These are phyloP conservation scores for Herpetotheres cachinnans DNA, from an alignment of 2,113 vertebrate genomes.

Conservation along the genomic window DNA sequence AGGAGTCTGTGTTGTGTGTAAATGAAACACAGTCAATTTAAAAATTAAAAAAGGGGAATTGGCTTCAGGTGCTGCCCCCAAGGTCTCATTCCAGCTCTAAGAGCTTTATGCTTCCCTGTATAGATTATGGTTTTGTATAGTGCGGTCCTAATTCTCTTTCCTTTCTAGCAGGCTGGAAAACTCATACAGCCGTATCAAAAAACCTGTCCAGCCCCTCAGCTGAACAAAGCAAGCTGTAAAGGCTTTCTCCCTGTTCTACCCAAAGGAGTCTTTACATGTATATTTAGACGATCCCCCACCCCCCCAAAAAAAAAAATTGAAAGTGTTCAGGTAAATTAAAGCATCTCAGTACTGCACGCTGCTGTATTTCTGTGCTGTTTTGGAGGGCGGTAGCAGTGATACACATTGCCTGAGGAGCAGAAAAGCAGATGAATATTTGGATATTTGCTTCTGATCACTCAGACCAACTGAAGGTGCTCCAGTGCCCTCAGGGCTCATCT, in stretches of 20 bases:
- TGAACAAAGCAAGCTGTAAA: not conserved
- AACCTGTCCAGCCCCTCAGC: not conserved
- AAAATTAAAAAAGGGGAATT: not conserved
- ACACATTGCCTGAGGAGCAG: not conserved
- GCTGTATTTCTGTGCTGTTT: not conserved
- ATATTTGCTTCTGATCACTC: not conserved
- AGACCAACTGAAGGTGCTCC: not conserved
- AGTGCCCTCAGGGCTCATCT: not conserved
- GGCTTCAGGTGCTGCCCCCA: not conserved
- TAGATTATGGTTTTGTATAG: not conserved
- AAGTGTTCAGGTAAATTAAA: not conserved
- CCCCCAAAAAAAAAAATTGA: not conserved
- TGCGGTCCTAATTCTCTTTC: not conserved
- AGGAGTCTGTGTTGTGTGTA: not conserved
- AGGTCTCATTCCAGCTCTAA: not conserved
- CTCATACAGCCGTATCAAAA: rapidly evolving
- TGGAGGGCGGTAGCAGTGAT: not conserved
- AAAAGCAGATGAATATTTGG: rapidly evolving
- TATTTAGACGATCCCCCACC: not conserved
- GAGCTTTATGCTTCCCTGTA: no score
- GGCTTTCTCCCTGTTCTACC: not conserved
- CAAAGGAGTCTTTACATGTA: not conserved
- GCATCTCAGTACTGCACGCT: rapidly evolving
- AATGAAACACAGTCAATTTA: not conserved
- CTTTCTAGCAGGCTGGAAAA: not conserved